A percentile compares a stretch with the other conserved stretches of the same genome.
These are phyloP conservation scores for Halesus radiatus DNA, from an alignment of 1,140 invertebrate genomes.

Conservation along the genomic window DNA sequence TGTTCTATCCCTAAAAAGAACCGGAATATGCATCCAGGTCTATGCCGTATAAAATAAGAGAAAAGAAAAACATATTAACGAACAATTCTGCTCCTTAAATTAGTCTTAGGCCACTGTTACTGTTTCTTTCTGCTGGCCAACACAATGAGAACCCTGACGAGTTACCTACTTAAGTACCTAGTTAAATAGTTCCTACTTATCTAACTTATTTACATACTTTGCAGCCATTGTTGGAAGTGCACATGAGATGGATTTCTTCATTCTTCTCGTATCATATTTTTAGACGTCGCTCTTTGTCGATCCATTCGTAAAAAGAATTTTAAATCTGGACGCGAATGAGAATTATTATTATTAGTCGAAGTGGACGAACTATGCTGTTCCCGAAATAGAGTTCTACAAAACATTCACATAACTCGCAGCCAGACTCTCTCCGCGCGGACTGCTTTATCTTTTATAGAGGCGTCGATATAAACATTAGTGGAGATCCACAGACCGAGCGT, in stretches of 20 bases:
- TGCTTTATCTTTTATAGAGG: not conserved
- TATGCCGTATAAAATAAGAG: no score
- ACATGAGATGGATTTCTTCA: not conserved
- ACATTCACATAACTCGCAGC: not conserved
- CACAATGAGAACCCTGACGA: no score
- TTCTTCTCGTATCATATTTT: not conserved
- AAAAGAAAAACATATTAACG: no score
- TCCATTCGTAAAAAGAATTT: constrained; percentile 2
- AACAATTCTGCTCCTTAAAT: no score
- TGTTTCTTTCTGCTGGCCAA: no score
- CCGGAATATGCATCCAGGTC: no score
- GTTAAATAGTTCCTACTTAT: not conserved
- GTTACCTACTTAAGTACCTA: no score
- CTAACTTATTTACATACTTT: not conserved
- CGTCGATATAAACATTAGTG: no score
- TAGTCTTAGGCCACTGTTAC: no score
- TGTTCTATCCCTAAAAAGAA: no score
- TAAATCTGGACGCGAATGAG: constrained; percentile 7
- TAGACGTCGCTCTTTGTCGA: not conserved
- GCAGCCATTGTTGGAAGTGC: not conserved
- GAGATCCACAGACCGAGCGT: no score
- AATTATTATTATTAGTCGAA: constrained; percentile 3
- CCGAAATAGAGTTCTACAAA: not conserved
- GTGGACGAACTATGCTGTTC: not conserved
- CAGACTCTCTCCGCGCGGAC: not conserved